Evolutionary conservation across 92 coral and sea anemone genomes (phyloP).

Genomic region (Paramuricea clavata): DNA sequence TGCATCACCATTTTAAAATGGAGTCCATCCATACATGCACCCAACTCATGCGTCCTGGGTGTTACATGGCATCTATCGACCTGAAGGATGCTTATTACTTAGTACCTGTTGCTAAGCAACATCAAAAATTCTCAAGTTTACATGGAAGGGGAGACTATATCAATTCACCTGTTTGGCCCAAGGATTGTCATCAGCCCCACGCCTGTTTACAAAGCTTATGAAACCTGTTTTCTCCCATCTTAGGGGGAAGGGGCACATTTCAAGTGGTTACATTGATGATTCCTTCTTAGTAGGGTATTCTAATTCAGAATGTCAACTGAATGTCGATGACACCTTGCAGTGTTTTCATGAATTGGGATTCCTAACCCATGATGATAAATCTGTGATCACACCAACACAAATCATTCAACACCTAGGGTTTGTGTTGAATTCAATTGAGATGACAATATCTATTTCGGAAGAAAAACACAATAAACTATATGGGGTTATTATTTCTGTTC

Average conservation of each 20-base stretch:
- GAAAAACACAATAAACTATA: constrained; percentile 43
- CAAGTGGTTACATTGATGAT: constrained; percentile 69
- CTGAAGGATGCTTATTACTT: constrained; percentile 61
- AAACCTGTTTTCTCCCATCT: constrained; percentile 61
- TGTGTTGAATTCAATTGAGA: constrained; percentile 65
- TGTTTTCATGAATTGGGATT: constrained; percentile 57
- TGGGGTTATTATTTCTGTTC: constrained; percentile 2
- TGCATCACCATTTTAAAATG: constrained; percentile 58
- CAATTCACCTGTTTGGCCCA: constrained; percentile 65
- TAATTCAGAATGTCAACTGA: constrained; percentile 53
- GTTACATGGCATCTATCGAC: constrained; percentile 59
- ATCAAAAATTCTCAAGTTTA: constrained; percentile 56
- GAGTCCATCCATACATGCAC: constrained; percentile 61
- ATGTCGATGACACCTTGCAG: constrained; percentile 55
- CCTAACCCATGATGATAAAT: constrained; percentile 53
- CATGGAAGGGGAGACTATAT: constrained; percentile 45
- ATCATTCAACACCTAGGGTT: constrained; percentile 53
- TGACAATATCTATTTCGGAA: constrained; percentile 55
- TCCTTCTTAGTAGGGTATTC: constrained; percentile 56
- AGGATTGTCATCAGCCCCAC: constrained; percentile 69
- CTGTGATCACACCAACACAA: constrained; percentile 72
- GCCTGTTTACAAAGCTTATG: constrained; percentile 68
- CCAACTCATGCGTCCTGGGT: constrained; percentile 46
- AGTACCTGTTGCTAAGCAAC: constrained; percentile 50
- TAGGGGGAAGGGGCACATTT: constrained; percentile 62